These are phyloP conservation scores for Aptenodytes forsteri DNA, from an alignment of 2,113 vertebrate genomes.

Conservation along the genomic window DNA sequence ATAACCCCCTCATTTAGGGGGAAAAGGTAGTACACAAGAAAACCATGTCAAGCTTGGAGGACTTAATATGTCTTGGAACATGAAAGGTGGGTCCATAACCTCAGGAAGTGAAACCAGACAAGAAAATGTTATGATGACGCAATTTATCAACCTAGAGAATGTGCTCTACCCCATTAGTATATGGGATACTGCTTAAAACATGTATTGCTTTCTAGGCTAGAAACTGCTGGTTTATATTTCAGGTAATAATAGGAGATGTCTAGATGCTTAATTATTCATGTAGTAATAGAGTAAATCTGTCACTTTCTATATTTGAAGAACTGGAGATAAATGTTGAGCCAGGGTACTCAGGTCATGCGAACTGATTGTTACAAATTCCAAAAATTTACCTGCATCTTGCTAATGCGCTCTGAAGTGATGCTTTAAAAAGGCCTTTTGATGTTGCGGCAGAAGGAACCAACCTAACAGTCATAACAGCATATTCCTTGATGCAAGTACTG, in stretches of 20 bases:
- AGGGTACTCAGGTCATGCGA: not conserved
- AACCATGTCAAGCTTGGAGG: not conserved
- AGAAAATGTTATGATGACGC: not conserved
- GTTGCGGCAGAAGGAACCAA: not conserved
- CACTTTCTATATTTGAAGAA: not conserved
- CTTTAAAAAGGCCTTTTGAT: not conserved
- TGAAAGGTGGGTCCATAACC: not conserved
- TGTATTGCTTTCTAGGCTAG: not conserved
- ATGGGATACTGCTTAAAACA: not conserved
- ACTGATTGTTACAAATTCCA: not conserved
- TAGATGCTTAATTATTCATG: not conserved
- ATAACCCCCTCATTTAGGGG: not conserved
- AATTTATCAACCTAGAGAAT: not conserved
- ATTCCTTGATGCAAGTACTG: not conserved
- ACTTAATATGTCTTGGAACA: not conserved
- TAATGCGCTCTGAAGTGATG: not conserved
- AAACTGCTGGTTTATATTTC: not conserved
- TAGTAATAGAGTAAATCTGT: not conserved
- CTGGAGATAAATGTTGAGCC: not conserved
- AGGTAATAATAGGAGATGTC: not conserved
- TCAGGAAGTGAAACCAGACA: not conserved
- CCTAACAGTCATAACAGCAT: not conserved
- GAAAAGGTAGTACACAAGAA: not conserved
- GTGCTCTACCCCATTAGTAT: not conserved
- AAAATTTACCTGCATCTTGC: not conserved